Evolutionary conservation across 2,888 invertebrate genomes (phyloP).

Genomic region (Brenthis daphne): DNA sequence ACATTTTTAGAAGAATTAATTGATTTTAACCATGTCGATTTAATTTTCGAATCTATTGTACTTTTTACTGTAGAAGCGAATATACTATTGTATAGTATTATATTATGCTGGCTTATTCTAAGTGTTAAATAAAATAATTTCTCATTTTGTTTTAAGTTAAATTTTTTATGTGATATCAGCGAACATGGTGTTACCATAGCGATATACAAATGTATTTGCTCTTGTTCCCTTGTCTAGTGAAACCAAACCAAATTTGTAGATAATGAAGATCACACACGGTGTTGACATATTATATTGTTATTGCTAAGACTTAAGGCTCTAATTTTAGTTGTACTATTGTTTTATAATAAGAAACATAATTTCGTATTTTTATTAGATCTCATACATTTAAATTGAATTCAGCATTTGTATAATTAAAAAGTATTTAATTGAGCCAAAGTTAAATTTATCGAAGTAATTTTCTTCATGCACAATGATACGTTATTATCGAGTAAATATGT

Average conservation of each 20-base stretch:
- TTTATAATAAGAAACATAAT: background rate
- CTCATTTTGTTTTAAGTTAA: constrained; percentile 1
- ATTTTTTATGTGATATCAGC: constrained; percentile 30
- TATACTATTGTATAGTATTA: background rate
- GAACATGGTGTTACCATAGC: constrained; percentile 34
- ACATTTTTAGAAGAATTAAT: background rate
- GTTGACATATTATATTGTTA: constrained; percentile 11
- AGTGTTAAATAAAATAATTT: constrained; percentile 7
- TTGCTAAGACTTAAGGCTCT: constrained; percentile 20
- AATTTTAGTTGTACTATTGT: constrained; percentile 20
- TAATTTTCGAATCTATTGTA: constrained; percentile 13
- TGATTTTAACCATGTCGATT: constrained; percentile 11
- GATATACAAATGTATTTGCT: constrained; percentile 13
- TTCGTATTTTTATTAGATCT: constrained; percentile 9
- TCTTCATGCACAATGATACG: constrained; percentile 15
- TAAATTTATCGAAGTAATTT: constrained; percentile 1
- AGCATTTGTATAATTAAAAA: constrained; percentile 28
- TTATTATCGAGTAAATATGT: constrained; percentile 1
- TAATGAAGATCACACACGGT: constrained; percentile 46
- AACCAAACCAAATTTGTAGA: constrained; percentile 25
- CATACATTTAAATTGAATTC: constrained; percentile 29
- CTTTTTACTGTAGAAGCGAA: background rate
- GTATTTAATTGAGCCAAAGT: constrained; percentile 9
- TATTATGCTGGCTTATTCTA: background rate
- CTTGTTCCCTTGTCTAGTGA: background rate